Conservation (phyloP, 2,888 invertebrate species). For the Habroteleia sp. region DNA sequence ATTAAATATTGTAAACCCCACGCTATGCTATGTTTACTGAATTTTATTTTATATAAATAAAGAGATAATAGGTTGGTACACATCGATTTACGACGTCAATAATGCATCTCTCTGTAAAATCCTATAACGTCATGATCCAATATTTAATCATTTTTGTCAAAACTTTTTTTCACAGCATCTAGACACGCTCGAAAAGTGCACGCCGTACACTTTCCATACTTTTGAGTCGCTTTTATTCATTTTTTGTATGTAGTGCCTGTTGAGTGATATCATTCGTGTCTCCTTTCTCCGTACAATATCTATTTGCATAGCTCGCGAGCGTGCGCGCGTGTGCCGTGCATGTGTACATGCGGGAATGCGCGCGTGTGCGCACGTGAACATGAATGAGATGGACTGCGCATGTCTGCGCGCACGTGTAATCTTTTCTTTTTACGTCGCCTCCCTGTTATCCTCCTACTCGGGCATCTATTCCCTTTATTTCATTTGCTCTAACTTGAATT, state of each 20-base stretch:
- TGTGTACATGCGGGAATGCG: background rate
- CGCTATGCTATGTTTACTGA: too few relatives aligned
- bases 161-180: slow-evolving; percentile 7
- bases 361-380: slow-evolving; percentile 12
- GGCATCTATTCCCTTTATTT: slow-evolving; percentile 62
- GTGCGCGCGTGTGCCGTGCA: slow-evolving; percentile 4
- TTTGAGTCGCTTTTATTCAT: slow-evolving; percentile 28
- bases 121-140: too few relatives aligned
- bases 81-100: too few relatives aligned
- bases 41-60: too few relatives aligned
- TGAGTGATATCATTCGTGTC: slow-evolving; percentile 57
- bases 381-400: slow-evolving; percentile 37
- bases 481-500: slow-evolving; percentile 63
- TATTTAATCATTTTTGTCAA: slow-evolving; percentile 2
- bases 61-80: too few relatives aligned
- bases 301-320: slow-evolving; percentile 50
- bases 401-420: slow-evolving; percentile 19
- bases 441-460: slow-evolving; percentile 58
- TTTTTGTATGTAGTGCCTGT: slow-evolving; percentile 34
- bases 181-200: slow-evolving; percentile 19
- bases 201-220: slow-evolving; percentile 31
- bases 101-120: too few relatives aligned
- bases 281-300: slow-evolving; percentile 48
- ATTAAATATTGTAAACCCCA: too few relatives aligned
- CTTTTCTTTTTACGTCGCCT: slow-evolving; percentile 48